Conservation (phyloP, 2,797 vertebrate genomes). For the Gallirallus australis region DNA sequence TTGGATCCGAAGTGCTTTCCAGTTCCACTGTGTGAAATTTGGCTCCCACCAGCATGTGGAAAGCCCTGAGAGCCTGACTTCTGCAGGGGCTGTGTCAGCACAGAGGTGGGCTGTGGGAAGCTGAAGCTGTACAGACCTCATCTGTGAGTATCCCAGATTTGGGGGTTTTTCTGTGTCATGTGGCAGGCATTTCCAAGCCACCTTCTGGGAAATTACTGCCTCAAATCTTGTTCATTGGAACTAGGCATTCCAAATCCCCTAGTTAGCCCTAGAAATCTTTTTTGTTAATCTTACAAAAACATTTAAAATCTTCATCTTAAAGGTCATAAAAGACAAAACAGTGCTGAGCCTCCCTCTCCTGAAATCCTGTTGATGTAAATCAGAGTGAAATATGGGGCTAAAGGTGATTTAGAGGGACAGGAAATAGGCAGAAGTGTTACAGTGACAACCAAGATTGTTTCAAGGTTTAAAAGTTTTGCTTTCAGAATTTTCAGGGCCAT, state of each 20-base stretch:
- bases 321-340: background rate
- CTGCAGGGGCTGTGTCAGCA: background rate
- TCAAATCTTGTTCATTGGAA: background rate
- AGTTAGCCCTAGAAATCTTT: background rate
- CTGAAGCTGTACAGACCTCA: background rate
- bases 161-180: background rate
- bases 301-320: background rate
- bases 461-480: background rate
- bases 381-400: background rate
- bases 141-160: background rate
- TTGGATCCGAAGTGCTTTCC: background rate
- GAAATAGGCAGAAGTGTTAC: background rate
- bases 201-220: background rate
- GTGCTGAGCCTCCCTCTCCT: background rate
- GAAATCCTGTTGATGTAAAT: background rate
- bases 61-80: background rate
- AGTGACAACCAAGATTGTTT: background rate
- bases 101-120: background rate
- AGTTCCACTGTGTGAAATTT: background rate
- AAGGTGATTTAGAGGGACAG: background rate
- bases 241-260: slow-evolving; percentile 1
- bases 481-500: background rate
- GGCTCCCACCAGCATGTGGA: background rate
- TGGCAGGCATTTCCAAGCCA: background rate
- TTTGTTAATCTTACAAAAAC: slow-evolving; percentile 5